Evolutionary conservation across 2,888 invertebrate genomes (phyloP), one percentile per base, ranked within the genome.

Genomic region (Bellardia pandia): DNA sequence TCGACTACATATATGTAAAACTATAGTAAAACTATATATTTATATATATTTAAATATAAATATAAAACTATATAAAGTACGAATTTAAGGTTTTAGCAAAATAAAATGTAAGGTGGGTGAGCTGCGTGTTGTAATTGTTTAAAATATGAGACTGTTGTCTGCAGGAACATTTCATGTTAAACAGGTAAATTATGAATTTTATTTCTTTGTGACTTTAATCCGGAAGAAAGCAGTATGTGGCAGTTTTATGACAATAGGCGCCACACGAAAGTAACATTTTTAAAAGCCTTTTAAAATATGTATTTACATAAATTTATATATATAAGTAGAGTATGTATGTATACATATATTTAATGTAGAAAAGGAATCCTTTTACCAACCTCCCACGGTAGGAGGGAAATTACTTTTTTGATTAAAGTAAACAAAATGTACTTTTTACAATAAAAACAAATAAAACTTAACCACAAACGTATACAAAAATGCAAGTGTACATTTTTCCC

Each of bases 201-300:
- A 60, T 62, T 62, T 40, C 37, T 51, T 76, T 53, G 8, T 69
- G 40, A 60, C 11, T 58, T 58, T 33, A n/a, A 62, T 62, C 62
- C 5, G 37, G 62, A 16, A 23, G 6, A 56, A 56, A 23, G 23
- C 16, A 56, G 56, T 56, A 23, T 23, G 16, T 7, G 2, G 37
- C 37, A 37, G 23, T 56, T 56, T 56, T 23, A 56, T 56, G 56
- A 56, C 56, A 51, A 14, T 51, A 60, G 80, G 64, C 72, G 80
- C 80, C 80, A 74, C 72, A 80, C 72, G 80, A 72, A 33, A 64
- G 9, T 14, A 37, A 1, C 37, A 56, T 14, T 64, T 40, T 13
- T 16, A 71, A 71, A 76, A 2, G 5, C 3, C 5, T 5, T 76
- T 8, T 60, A 30, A 2, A 13, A 51, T 48, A n/a, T 4, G n/a